Conservation (phyloP, 2,113 vertebrate species). For the Sinocyclocheilus anshuiensis region DNA sequence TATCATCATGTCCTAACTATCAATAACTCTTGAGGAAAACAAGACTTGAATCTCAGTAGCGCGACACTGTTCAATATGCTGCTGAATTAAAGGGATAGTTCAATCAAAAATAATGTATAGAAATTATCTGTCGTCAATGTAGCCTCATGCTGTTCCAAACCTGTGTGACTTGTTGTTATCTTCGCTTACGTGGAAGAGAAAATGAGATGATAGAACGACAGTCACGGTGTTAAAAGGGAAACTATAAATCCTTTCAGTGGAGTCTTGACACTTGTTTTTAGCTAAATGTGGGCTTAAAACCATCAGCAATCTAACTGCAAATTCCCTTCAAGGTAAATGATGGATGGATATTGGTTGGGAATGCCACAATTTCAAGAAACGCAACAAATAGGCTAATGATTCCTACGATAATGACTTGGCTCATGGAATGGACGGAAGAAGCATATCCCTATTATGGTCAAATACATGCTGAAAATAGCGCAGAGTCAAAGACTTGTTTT, state of each 20-base stretch:
- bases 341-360: no score
- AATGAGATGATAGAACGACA: neutral
- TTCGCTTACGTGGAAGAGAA: neutral
- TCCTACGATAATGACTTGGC: neutral
- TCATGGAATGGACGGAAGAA: neutral
- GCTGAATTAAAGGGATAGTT: neutral
- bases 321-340: neutral
- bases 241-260: neutral
- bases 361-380: neutral
- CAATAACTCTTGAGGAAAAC: neutral
- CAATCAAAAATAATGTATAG: neutral
- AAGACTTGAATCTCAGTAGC: neutral
- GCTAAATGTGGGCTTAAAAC: neutral
- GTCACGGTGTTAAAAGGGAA: neutral
- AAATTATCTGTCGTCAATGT: neutral
- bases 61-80: neutral
- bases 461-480: constrained; percentile 8
- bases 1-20: neutral
- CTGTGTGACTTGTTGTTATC: no score
- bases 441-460: neutral
- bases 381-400: neutral
- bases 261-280: neutral
- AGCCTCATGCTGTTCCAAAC: no score
- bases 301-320: neutral
- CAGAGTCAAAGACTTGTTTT: constrained; percentile 32